These are phyloP conservation scores for Pammene fasciana DNA, from an alignment of 2,888 invertebrate species.

Conservation along the genomic window DNA sequence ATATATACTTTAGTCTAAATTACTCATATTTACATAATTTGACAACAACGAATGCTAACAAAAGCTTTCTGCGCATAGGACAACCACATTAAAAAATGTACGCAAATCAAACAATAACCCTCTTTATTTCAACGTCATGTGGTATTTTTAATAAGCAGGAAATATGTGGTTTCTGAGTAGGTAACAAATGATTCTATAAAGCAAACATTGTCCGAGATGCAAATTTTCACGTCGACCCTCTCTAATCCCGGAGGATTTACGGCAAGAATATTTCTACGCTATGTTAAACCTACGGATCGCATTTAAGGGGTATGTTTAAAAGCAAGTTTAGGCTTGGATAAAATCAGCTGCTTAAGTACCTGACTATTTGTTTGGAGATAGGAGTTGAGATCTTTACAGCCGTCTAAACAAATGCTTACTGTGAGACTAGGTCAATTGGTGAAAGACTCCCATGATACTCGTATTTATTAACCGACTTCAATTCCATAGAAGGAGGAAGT, in stretches of 20 bases:
- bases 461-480: too few relatives aligned
- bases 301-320: conserved; percentile 10
- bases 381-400: too few relatives aligned
- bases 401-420: too few relatives aligned
- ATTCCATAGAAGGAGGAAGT: too few relatives aligned
- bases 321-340: neutral
- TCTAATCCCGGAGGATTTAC: conserved; percentile 34
- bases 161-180: conserved; percentile 6
- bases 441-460: too few relatives aligned
- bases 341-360: neutral
- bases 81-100: neutral
- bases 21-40: conserved; percentile 34
- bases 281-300: neutral
- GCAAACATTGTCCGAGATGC: conserved; percentile 35
- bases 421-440: too few relatives aligned
- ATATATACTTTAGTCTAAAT: conserved; percentile 18
- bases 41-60: conserved; percentile 25
- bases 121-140: neutral
- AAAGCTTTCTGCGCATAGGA: conserved; percentile 4
- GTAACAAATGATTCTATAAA: conserved; percentile 28
- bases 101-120: neutral
- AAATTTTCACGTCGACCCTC: conserved; percentile 37
- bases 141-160: neutral
- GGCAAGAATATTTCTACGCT: conserved; percentile 21
- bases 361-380: too few relatives aligned